Evolutionary conservation across 2,113 vertebrate genomes (phyloP).

Genomic region (Cinclus cinclus): DNA sequence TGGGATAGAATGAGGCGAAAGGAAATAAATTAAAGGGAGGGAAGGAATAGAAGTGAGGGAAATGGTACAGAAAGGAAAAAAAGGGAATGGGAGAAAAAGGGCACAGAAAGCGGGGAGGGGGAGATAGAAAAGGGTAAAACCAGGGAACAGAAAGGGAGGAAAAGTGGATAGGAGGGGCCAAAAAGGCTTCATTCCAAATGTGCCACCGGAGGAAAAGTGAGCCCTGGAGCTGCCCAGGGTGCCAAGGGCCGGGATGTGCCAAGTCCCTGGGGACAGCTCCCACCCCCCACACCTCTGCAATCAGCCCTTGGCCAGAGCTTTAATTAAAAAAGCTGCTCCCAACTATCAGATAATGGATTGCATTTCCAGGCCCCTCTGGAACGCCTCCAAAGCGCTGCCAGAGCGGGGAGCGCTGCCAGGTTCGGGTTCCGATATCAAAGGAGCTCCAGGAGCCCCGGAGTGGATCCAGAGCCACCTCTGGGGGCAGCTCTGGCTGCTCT

Average conservation of each 20-base stretch:
- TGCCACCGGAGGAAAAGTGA: constrained; percentile 61
- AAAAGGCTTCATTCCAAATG: not conserved
- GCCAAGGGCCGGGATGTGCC: not conserved
- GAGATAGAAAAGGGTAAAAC: not conserved
- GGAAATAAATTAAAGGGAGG: not conserved
- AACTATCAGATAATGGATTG: constrained; percentile 39
- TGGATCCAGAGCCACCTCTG: not conserved
- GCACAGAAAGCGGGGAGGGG: not conserved
- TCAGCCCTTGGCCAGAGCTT: not conserved
- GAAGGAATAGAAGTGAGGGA: not conserved
- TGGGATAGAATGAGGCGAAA: not conserved
- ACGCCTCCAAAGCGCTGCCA: not conserved
- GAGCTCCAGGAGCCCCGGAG: not conserved
- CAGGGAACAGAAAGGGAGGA: too few species aligned
- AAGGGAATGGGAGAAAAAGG: not conserved
- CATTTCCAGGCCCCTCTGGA: constrained; percentile 36
- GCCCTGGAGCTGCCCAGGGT: not conserved
- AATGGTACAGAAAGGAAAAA: not conserved
- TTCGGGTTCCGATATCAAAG: not conserved
- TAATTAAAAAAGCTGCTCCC: constrained; percentile 52
- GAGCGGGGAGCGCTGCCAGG: constrained; percentile 24
- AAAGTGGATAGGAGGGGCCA: not conserved
- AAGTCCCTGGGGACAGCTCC: not conserved
- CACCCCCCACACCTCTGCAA: not conserved
- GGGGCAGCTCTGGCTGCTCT: not conserved